Conservation (phyloP, 2,113 vertebrate species). For the Sclerurus mexicanus region DNA sequence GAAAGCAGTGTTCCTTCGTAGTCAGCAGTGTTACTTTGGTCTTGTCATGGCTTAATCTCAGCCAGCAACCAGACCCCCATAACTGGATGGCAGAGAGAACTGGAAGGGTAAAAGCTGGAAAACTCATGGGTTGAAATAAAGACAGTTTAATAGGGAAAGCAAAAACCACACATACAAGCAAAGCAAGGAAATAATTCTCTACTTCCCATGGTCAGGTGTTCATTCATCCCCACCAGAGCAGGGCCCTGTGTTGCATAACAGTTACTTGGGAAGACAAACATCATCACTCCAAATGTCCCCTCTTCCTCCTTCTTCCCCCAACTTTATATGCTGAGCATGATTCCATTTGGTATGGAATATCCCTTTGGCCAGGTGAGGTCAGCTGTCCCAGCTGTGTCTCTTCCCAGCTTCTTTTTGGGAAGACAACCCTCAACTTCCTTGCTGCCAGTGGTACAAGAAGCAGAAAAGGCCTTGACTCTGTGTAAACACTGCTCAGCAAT, state of each 20-base stretch:
- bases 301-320: background rate
- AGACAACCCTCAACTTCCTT: accelerated
- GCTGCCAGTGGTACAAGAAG: background rate
- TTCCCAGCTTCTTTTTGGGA: background rate
- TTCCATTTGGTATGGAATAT: background rate
- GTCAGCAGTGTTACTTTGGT: background rate
- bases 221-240: background rate
- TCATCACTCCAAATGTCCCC: background rate
- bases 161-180: background rate
- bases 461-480: background rate
- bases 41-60: background rate
- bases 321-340: background rate
- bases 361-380: background rate
- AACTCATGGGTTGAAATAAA: background rate
- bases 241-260: accelerated
- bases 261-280: background rate
- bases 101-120: background rate
- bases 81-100: background rate
- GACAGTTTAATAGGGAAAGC: background rate
- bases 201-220: background rate
- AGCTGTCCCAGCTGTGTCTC: background rate
- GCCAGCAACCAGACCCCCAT: background rate
- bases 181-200: background rate
- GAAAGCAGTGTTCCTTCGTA: background rate
- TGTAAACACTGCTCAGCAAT: background rate